These are phyloP conservation scores for Psilanteris sp. DNA, from an alignment of 1,140 invertebrate genomes.

Conservation along the genomic window DNA sequence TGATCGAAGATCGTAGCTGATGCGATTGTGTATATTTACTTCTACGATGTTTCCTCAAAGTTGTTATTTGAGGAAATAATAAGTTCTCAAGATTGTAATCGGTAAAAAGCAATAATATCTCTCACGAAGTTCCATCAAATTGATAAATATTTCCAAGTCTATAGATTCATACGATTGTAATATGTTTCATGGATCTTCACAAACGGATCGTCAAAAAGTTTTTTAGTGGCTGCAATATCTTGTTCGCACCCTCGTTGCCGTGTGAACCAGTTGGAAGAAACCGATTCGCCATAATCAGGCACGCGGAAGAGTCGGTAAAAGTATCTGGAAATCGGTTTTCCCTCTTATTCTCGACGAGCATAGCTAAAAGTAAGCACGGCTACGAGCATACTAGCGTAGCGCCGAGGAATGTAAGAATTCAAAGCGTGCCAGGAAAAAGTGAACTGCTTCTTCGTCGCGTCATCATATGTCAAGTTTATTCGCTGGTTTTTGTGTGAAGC, in stretches of 20 bases:
- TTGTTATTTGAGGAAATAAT: too few relatives aligned
- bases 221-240: conserved; percentile 26
- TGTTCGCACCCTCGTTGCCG: conserved; percentile 39
- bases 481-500: conserved; percentile 2
- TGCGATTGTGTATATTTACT: too few relatives aligned
- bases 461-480: conserved; percentile 46
- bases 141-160: conserved; percentile 2
- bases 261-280: conserved; percentile 65
- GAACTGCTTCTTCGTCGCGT: conserved; percentile 27
- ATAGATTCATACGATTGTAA: conserved; percentile 11
- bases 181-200: conserved; percentile 21
- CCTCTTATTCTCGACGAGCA: conserved; percentile 55
- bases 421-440: conserved; percentile 49
- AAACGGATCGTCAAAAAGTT: conserved; percentile 37
- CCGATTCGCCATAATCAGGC: conserved; percentile 63
- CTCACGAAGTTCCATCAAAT: neutral
- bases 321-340: conserved; percentile 66
- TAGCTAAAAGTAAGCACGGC: conserved; percentile 40
- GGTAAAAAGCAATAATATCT: neutral
- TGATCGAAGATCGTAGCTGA: too few relatives aligned
- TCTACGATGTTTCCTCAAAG: too few relatives aligned
- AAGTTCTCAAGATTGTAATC: too few relatives aligned
- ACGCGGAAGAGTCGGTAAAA: conserved; percentile 60
- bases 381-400: conserved; percentile 6
- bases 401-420: conserved; percentile 19